Conservation (phyloP, 2,113 vertebrate species). For the Drymodes brunneopygia region DNA sequence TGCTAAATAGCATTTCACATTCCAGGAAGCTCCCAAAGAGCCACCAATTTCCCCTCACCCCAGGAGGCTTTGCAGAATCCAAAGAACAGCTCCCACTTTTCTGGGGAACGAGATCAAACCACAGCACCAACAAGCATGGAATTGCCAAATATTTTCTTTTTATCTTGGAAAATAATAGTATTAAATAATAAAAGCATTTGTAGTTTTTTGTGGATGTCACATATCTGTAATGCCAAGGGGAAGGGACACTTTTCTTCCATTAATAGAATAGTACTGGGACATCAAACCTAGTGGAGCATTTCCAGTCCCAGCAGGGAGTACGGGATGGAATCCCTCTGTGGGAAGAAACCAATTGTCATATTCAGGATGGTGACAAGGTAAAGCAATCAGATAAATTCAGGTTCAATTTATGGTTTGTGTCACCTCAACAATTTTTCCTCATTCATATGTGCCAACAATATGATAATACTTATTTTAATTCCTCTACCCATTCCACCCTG, state of each 20-base stretch:
- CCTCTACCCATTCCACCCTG: background rate
- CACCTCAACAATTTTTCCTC: background rate
- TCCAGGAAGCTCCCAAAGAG: conserved; percentile 31
- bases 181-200: background rate
- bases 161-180: background rate
- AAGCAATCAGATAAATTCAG: background rate
- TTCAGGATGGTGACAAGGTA: background rate
- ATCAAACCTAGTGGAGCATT: background rate
- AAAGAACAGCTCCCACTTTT: conserved; percentile 11
- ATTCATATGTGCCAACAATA: background rate
- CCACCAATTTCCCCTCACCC: conserved; percentile 44
- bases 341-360: background rate
- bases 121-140: background rate
- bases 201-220: background rate
- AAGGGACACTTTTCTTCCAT: background rate
- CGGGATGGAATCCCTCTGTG: background rate
- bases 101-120: conserved; percentile 22
- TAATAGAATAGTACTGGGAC: background rate
- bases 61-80: conserved; percentile 15
- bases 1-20: conserved; percentile 27
- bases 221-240: background rate
- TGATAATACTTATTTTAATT: background rate
- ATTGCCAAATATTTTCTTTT: conserved; percentile 39
- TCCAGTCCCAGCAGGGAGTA: background rate
- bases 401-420: background rate